These are phyloP conservation scores for Drosophila siamana DNA, from an alignment of 2,888 invertebrate species.

Conservation along the genomic window DNA sequence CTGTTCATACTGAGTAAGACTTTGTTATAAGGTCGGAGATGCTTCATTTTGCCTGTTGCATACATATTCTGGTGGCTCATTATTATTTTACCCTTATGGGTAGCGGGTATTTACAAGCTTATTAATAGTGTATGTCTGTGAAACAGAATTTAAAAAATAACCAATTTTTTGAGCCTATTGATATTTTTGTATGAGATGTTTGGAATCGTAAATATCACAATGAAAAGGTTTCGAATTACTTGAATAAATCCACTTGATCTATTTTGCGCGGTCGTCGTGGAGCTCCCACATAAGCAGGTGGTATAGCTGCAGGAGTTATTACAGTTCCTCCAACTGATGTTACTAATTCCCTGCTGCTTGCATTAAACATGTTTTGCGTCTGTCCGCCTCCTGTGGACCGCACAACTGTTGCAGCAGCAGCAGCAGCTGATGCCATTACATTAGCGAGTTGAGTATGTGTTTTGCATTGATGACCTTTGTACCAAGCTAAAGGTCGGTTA, in stretches of 20 bases:
- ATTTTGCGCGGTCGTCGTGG: slow-evolving; percentile 56
- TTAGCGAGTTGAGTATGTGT: slow-evolving; percentile 39
- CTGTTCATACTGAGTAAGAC: too few species aligned
- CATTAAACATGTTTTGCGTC: slow-evolving; percentile 21
- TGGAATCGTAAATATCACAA: too few species aligned
- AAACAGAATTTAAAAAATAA: too few species aligned
- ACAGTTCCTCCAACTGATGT: neutral
- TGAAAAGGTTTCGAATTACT: slow-evolving; percentile 38
- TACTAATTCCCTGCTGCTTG: slow-evolving; percentile 8
- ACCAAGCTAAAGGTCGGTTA: slow-evolving; percentile 88
- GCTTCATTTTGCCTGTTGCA: too few species aligned
- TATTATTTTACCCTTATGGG: too few species aligned
- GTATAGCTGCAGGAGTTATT: slow-evolving; percentile 17
- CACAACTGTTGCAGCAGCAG: slow-evolving; percentile 85
- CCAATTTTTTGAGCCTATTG: too few species aligned
- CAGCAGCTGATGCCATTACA: slow-evolving; percentile 28
- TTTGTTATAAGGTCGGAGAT: too few species aligned
- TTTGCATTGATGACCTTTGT: slow-evolving; percentile 85
- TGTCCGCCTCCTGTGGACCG: slow-evolving; percentile 73
- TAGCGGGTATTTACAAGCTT: too few species aligned
- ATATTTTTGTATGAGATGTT: too few species aligned
- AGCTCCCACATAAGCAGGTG: slow-evolving; percentile 50
- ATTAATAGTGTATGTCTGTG: too few species aligned
- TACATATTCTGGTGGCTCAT: too few species aligned
- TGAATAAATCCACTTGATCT: slow-evolving; percentile 68